Base-by-base conservation (phyloP, 2,888 invertebrate genomes). In the Drosophila seclusa region DNA sequence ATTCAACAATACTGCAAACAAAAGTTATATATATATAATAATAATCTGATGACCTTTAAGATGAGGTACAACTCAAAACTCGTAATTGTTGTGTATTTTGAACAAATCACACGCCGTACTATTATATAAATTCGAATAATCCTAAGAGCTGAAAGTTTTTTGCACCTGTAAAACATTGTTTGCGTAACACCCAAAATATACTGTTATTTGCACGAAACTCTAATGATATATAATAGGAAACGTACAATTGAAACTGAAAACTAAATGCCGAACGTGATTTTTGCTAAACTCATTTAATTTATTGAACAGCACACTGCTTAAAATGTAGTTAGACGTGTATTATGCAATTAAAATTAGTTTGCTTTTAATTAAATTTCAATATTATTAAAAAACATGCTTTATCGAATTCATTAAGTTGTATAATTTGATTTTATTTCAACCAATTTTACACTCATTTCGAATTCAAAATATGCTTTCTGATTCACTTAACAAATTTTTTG, bases 81-180 rank as follows among this genome's bases (percentile, higher is more conserved):
- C 45, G 60, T 58, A 53, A 67, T 59, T 78, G 54, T 60, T 68
- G 70, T 63, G 67, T 70, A 62, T 57, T 76, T 68, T 65, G 31
- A 68, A 62, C 48, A 65, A 71, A 61, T 38, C 48, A 55, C 42
- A 50, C 38, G 40, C 40, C 53, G 49, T 57, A 54, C 55, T 55
- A 72, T 68, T 61, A 61, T 61, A 34, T 40, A 59, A 54, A 63
- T 81, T 85, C 83, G 88, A 85, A 85, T 89, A 88, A 86, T 86
- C 66, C 63, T 74, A 73, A 86, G 70, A 62, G 60, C 71, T 83
- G 66, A 59, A 68, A 58, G 74, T 73, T 86, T 71, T 71, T 76
- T 87, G 89, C 85, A 85, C 89, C 55, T 57, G 55, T 65, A 54
- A 68, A 74, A 63, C 48, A 66, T 65, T 73, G 60, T 76, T 68